phyloP scores from a whole-genome alignment of 2,888 invertebrate genomes.

The Ornithoptera alexandrae region DNA sequence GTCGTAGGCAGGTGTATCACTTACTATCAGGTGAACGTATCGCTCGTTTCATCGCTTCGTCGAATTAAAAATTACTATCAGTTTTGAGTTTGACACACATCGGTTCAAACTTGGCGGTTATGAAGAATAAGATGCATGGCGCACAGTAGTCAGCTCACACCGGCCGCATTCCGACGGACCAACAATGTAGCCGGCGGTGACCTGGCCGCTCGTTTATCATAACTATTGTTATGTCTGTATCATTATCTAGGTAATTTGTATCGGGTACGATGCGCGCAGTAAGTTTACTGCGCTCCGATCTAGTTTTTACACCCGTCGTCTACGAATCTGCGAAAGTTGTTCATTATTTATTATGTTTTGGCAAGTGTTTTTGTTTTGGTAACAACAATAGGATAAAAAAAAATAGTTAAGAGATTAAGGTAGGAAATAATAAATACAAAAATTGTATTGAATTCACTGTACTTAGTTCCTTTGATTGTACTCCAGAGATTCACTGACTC shows the following conservation, averaged over 20 bases:
- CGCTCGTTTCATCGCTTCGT: too few relatives aligned
- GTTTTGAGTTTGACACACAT: constrained; percentile 9
- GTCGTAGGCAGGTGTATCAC: too few relatives aligned
- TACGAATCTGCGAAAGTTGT: background rate
- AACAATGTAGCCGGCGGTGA: constrained; percentile 20
- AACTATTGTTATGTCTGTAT: constrained; percentile 27
- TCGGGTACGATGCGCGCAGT: constrained; percentile 13
- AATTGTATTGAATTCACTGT: too few relatives aligned
- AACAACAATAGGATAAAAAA: too few relatives aligned
- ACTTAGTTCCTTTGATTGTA: too few relatives aligned
- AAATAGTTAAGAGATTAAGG: too few relatives aligned
- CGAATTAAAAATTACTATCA: background rate
- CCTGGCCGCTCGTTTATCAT: constrained; percentile 20
- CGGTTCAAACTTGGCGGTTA: constrained; percentile 6
- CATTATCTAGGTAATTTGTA: constrained; percentile 28
- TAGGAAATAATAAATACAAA: too few relatives aligned
- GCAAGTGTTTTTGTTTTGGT: too few relatives aligned
- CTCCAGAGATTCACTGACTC: too few relatives aligned
- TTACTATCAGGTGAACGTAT: too few relatives aligned
- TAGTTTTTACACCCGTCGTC: background rate
- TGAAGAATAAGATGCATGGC: constrained; percentile 8
- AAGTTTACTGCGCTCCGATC: constrained; percentile 4
- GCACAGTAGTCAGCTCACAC: constrained; percentile 14
- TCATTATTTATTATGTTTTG: too few relatives aligned
- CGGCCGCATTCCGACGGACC: constrained; percentile 24